These are phyloP conservation scores for Tachysurus fulvidraco DNA, from an alignment of 2,113 vertebrate species.

Conservation along the genomic window DNA sequence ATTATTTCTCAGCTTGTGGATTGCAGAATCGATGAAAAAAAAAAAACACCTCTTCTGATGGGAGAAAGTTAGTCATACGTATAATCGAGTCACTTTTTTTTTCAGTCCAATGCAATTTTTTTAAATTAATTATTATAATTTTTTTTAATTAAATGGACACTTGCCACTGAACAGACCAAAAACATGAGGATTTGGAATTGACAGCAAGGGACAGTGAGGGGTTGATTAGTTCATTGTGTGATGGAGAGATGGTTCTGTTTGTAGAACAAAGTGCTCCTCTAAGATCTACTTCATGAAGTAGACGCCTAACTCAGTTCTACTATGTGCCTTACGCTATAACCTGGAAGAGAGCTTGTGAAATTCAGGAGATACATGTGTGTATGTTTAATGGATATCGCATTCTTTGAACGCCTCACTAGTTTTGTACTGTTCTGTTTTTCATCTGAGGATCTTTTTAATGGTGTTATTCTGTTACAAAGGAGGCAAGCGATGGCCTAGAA, in stretches of 20 bases:
- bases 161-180: constrained; percentile 98
- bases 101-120: constrained; percentile 54
- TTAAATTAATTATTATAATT: constrained; percentile 62
- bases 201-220: constrained; percentile 71
- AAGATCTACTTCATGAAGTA: constrained; percentile 92
- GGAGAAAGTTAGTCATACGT: constrained; percentile 51
- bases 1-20: background rate
- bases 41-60: background rate
- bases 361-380: constrained; percentile 99
- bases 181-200: constrained; percentile 82
- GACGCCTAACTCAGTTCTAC: constrained; percentile 99
- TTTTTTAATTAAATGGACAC: constrained; percentile 84
- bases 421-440: constrained; percentile 88
- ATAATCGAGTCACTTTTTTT: background rate
- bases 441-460: constrained; percentile 96
- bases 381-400: constrained; percentile 95
- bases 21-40: background rate
- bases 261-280: constrained; percentile 96
- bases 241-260: constrained; percentile 89
- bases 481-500: constrained; percentile 97
- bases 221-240: constrained; percentile 78
- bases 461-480: constrained; percentile 95
- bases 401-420: constrained; percentile 99
- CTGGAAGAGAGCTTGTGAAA: constrained; percentile 99
- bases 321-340: constrained; percentile 99